Base-by-base conservation (phyloP, 2,797 vertebrate species). In the Gymnoscopelus braueri region DNA sequence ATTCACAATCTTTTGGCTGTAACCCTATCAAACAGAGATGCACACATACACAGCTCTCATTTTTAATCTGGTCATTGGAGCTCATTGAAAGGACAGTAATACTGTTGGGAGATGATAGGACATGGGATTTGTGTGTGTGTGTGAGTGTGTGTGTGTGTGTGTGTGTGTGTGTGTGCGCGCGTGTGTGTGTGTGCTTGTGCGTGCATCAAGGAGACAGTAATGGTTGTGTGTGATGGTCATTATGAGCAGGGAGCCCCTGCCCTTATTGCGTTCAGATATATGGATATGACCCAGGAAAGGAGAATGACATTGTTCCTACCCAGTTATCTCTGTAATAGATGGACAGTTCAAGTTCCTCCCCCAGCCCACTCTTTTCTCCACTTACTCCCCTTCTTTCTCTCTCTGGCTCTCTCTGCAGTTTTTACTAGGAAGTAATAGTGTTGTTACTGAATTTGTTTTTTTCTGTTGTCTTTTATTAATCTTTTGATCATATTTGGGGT, bases 291-390 rank as follows among this genome's bases (percentile, higher is more conserved):
- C 62, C 63, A 79, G 75, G 76, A 78, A 57, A 56, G 82, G 77
- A 72, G 53, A 85, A 89, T 85, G 86, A 86, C 82, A 77, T 81
- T 82, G 71, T 80, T 76, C 88, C 82, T 84, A 83, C 81, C 74
- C 87, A 79, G 72, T 91, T 89, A 87, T 85, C 75, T 69, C 78
- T 88, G 57, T 59, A 84, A 91, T 93, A 92, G 89, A 94, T 93
- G 89, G 84, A 82, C 86, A 79, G 90, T 91, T 76, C 70, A 82
- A 75, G 84, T 86, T 81, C 80, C 53, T 88, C 91, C 91, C 87
- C 87, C 92, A 90, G 91, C 93, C 79, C 91, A 90, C 93, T 91
- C 91, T 93, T 91, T 90, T 85, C 80, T 88, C 84, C 83, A 84
- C 84, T 85, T 74, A 84, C 73, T 77, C 72, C 39, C 44, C 74